Base-by-base conservation (phyloP, 2,113 vertebrate genomes). In the Rafetus swinhoei region DNA sequence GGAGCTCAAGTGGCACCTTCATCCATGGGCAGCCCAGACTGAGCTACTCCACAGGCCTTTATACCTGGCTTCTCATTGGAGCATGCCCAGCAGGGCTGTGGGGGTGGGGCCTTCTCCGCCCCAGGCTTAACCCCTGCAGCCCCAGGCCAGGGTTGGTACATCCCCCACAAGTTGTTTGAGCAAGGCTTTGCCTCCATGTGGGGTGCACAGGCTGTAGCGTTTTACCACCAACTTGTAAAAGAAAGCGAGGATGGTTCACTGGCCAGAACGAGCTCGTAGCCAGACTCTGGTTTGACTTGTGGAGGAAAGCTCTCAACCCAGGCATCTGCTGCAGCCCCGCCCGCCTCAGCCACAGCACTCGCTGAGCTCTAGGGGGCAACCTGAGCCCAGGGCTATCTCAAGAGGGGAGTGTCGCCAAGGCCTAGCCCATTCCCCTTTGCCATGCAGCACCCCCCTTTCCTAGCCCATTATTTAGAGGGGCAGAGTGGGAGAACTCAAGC, bases 241-340 rank as follows among this genome's bases (percentile, higher is more conserved):
- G 2, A 13, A 12, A 25, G 13, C 25, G 21, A 39, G 7, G 16
- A n/a, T 19, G 65, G 18, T 35, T 72, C 4, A 35, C 35, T 29
- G 45, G 52, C 81, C 85, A 87, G 54, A 88, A 8, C 21, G 14
- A 24, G 32, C 80, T 52, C 9, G 11, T 12, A 56, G 79, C 89
- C 69, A 88, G 35, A 72, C 32, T 69, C 14, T n/a, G n/a, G 32
- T 72, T 69, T 72, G 65, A 10, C 18, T 35, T 72, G 32, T 69
- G 15, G 29, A 69, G 65, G 65, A 69, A n/a, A 35, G 65, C 8
- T 15, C 4, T 69, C 9, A 72, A 8, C 65, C 18, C 32, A 19
- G 4, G 35, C n/a, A 16, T 35, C 32, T 35, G 54, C 93, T 85
- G 84, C 92, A 84, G 92, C 92, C 8, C 85, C 85, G 91, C 94